phyloP scores from a whole-genome alignment of 2,888 invertebrate species.

The Melanophora roralis region DNA sequence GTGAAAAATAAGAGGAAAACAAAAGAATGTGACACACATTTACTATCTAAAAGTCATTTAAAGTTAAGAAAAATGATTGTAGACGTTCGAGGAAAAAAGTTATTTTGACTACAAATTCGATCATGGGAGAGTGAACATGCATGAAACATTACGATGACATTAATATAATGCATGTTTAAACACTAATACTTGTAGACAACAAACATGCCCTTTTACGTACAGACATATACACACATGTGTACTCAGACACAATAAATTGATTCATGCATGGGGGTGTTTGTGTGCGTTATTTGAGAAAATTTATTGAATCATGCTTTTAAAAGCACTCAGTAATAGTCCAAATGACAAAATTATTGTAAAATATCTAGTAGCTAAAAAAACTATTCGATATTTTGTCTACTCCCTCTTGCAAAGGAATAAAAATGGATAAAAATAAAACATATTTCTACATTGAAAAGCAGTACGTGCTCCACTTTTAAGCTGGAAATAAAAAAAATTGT shows the following conservation, averaged over 20 bases:
- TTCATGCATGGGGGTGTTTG: neutral
- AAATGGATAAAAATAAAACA: constrained; percentile 13
- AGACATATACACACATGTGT: neutral
- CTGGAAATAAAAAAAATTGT: neutral
- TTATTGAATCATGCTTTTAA: constrained; percentile 13
- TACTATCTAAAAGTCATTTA: constrained; percentile 26
- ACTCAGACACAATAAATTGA: neutral
- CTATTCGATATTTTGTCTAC: constrained; percentile 27
- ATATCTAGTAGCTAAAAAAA: constrained; percentile 19
- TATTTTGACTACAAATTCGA: constrained; percentile 3
- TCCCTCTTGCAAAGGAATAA: constrained; percentile 40
- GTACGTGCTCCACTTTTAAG: constrained; percentile 11
- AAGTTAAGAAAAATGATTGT: constrained; percentile 19
- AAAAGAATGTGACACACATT: no score
- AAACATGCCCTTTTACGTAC: neutral
- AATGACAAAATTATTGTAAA: constrained; percentile 41
- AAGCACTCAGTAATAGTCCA: neutral
- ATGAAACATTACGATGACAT: neutral
- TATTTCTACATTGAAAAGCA: constrained; percentile 24
- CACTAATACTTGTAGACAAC: neutral
- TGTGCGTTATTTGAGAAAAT: neutral
- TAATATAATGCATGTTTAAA: neutral
- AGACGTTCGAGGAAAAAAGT: neutral
- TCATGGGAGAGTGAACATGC: neutral
- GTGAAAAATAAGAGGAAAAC: neutral